Evolutionary conservation across 2,888 invertebrate species (phyloP).

Genomic region (Drosophila melanosoma): DNA sequence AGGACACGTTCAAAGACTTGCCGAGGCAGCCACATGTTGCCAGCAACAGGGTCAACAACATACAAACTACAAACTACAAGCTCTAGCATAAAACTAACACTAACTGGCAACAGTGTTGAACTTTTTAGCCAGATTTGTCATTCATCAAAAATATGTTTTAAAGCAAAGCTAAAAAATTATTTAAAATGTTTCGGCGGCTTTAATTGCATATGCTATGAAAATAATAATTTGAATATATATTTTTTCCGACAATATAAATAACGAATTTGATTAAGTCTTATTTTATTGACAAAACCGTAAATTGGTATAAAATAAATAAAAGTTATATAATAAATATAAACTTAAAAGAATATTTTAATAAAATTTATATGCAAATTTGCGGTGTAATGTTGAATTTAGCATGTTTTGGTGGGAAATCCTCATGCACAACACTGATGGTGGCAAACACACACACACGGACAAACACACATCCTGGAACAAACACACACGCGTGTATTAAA

Average conservation of each 20-base stretch:
- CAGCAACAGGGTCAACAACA: slow-evolving; percentile 50
- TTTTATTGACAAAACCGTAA: neutral
- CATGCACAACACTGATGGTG: slow-evolving; percentile 55
- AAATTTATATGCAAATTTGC: neutral
- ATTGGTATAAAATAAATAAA: neutral
- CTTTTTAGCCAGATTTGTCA: slow-evolving; percentile 10
- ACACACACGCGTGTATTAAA: slow-evolving; percentile 49
- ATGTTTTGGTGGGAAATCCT: slow-evolving; percentile 1
- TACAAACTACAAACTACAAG: neutral
- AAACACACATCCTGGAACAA: slow-evolving; percentile 14
- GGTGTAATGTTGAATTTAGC: neutral
- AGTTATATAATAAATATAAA: neutral
- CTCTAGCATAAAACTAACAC: neutral
- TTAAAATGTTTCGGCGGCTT: neutral
- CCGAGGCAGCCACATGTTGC: slow-evolving; percentile 57
- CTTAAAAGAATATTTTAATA: neutral
- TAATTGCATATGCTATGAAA: neutral
- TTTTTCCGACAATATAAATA: neutral
- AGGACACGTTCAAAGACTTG: slow-evolving; percentile 48
- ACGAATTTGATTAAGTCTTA: neutral
- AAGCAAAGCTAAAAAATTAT: neutral
- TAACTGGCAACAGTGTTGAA: slow-evolving; percentile 18
- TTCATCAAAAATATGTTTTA: slow-evolving; percentile 1
- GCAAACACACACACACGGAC: slow-evolving; percentile 15
- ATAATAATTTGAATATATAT: neutral